These are phyloP conservation scores for Zaprionus obscuricornis DNA, from an alignment of 2,888 invertebrate species.

Conservation along the genomic window DNA sequence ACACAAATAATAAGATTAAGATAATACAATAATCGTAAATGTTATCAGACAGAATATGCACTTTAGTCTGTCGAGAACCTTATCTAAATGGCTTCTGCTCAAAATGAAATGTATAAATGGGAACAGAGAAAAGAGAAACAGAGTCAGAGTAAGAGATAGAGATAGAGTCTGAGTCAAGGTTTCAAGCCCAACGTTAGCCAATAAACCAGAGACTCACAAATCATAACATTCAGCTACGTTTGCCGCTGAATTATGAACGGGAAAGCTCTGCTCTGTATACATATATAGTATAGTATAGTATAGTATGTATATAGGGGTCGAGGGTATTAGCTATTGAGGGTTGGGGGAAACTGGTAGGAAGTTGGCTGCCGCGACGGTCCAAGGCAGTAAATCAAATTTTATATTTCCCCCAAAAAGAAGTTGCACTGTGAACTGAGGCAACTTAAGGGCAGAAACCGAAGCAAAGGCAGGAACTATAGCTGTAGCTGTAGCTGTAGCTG, in stretches of 20 bases:
- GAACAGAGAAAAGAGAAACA: too few species aligned
- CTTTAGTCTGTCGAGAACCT: constrained; percentile 16
- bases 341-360: neutral
- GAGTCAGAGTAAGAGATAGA: constrained; percentile 11
- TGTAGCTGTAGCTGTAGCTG: too few species aligned
- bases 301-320: neutral
- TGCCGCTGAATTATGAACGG: constrained; percentile 68
- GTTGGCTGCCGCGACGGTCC: constrained; percentile 53
- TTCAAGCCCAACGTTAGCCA: constrained; percentile 21
- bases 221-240: constrained; percentile 68
- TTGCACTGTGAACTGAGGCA: constrained; percentile 34
- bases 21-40: too few species aligned
- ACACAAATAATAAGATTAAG: too few species aligned
- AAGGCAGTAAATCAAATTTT: constrained; percentile 82
- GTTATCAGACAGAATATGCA: neutral
- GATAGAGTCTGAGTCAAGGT: neutral
- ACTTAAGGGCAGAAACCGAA: constrained; percentile 59
- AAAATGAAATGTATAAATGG: constrained; percentile 31
- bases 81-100: constrained; percentile 43
- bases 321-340: too few species aligned
- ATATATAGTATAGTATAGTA: neutral
- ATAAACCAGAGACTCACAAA: constrained; percentile 70
- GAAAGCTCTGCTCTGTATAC: constrained; percentile 34
- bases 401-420: constrained; percentile 78
- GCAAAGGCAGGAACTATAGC: too few species aligned